Percentiles rank a stretch among this genome's conserved stretches.
Evolutionary conservation across 1,140 invertebrate species (phyloP).

Genomic region (Macrobrachium nipponense): DNA sequence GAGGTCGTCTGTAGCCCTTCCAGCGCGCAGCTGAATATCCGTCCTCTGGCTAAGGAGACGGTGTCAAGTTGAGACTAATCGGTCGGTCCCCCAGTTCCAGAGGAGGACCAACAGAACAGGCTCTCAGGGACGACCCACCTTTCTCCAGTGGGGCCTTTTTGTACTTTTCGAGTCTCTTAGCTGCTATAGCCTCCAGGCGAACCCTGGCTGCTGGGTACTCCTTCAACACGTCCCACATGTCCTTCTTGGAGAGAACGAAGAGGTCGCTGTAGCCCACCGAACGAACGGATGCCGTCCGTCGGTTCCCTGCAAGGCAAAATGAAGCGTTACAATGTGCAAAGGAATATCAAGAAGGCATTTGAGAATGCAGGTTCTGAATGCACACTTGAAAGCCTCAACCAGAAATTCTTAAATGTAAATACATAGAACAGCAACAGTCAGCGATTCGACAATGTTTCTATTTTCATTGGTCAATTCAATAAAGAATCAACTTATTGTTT

Average conservation of each 20-base stretch:
- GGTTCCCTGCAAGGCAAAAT: constrained; percentile 80
- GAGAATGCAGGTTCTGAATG: neutral
- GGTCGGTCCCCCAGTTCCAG: constrained; percentile 67
- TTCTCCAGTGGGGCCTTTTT: constrained; percentile 92
- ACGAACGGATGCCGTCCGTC: constrained; percentile 93
- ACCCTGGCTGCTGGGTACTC: constrained; percentile 97
- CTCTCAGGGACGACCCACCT: constrained; percentile 73
- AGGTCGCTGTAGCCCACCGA: constrained; percentile 98
- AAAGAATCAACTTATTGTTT: too few relatives aligned
- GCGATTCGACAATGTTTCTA: too few relatives aligned
- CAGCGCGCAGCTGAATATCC: neutral
- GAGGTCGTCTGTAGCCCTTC: too few relatives aligned
- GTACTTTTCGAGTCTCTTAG: constrained; percentile 95
- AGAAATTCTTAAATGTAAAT: too few relatives aligned
- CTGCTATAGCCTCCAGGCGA: constrained; percentile 95
- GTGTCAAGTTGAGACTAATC: neutral
- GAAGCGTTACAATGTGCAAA: neutral
- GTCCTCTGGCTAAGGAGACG: neutral
- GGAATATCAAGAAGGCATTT: neutral
- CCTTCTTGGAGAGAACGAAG: constrained; percentile 98
- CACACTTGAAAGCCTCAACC: too few relatives aligned
- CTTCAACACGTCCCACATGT: constrained; percentile 99
- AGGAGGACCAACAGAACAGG: too few relatives aligned
- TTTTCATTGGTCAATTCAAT: too few relatives aligned
- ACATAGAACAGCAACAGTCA: too few relatives aligned